Base-by-base conservation (phyloP, 2,113 vertebrate species). In the Rhodinocichla rosea region DNA sequence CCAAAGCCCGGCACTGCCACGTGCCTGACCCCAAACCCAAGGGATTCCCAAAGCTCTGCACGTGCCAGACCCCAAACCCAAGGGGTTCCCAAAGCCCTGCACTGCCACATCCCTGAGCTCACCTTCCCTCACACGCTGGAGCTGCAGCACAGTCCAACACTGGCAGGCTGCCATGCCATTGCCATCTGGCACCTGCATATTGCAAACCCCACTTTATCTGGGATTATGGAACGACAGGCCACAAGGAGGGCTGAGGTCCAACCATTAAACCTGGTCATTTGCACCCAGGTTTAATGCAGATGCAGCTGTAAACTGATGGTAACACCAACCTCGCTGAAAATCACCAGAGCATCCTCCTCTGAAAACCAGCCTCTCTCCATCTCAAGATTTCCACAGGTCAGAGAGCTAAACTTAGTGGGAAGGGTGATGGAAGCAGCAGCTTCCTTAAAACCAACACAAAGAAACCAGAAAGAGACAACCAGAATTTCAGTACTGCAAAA, bases 361-460 rank as follows among this genome's bases (percentile, higher is more conserved):
- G 56, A 1, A 1, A 80, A 60, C n/a, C 55, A 24, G 1, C 13
- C 35, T 57, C 45, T 39, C 22, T 49, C n/a, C 23, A 28, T 26
- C 53, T 68, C n/a, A 13, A 56, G 33, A 5, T 76, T 67, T 79
- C 65, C 8, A 0, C 7, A 57, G 92, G 11, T 7, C 3, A 2
- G 73, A 49, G 11, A 95, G 89, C 94, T 96, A 67, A 97, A 97
- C 86, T 92, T 92, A 96, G 97, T 84, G 97, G 96, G 96, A 97
- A 96, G 93, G 93, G 79, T 94, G 95, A 98, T 85, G 97, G 95
- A 98, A 98, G 84, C 94, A 93, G 96, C 77, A 78, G 84, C 88
- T 96, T 94, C 49, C 86, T 95, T 90, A 97, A 94, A 97, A 92
- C 53, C 87, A 97, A 92, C 92, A 75, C 95, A 96, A 97, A 97